A percentile compares a stretch with the other conserved stretches of the same genome.
Conservation (phyloP, 2,888 invertebrate species). For the Rhagonycha lutea region DNA sequence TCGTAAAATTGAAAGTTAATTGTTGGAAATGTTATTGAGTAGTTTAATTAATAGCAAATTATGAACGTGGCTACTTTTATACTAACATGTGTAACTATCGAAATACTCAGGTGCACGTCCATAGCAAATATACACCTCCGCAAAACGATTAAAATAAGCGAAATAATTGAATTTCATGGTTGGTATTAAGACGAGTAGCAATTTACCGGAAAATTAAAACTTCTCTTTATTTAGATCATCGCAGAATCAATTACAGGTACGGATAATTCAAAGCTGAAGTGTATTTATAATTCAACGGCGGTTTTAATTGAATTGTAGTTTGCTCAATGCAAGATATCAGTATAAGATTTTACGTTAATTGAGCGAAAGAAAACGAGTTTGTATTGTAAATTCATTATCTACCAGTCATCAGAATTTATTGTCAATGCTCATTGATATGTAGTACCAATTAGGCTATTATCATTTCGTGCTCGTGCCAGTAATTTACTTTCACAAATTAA, state of each 20-base stretch:
- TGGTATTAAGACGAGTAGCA: conserved; percentile 26
- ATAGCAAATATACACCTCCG: conserved; percentile 14
- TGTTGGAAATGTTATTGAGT: background rate
- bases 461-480: conserved; percentile 6
- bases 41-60: background rate
- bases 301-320: background rate
- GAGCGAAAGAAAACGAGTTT: conserved; percentile 15
- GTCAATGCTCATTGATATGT: conserved; percentile 13
- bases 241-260: conserved; percentile 15
- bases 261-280: background rate
- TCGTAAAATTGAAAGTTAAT: background rate
- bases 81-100: background rate
- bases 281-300: background rate
- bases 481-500: conserved; percentile 9
- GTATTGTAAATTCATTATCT: conserved; percentile 14
- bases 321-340: background rate
- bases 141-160: conserved; percentile 22
- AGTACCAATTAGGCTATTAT: background rate
- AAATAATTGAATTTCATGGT: conserved; percentile 21
- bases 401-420: conserved; percentile 19
- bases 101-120: conserved; percentile 20
- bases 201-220: conserved; percentile 29
- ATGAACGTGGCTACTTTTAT: background rate
- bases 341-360: conserved; percentile 16
- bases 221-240: conserved; percentile 16